Evolutionary conservation across 64 coral and sea anemone genomes (phyloP).

Genomic region (Trachythela sp.): DNA sequence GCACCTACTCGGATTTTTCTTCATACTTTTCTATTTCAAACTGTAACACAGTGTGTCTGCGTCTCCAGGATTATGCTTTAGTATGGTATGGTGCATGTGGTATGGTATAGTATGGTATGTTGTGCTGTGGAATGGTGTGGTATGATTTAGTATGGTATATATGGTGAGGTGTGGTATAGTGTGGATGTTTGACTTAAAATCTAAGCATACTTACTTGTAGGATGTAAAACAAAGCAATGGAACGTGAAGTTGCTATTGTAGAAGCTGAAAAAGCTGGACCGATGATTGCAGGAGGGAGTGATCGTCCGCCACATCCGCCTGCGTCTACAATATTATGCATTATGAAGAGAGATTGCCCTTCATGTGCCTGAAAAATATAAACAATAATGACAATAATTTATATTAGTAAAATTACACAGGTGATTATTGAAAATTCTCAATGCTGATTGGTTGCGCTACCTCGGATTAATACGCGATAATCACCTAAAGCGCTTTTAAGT

Average conservation of each 20-base stretch:
- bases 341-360: neutral
- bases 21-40: neutral
- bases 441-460: too few relatives aligned
- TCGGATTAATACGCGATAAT: too few relatives aligned
- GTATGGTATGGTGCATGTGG: neutral
- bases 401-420: too few relatives aligned
- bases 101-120: too few relatives aligned
- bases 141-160: neutral
- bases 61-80: neutral
- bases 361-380: neutral
- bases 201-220: too few relatives aligned
- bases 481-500: too few relatives aligned
- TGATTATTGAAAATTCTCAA: too few relatives aligned
- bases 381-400: too few relatives aligned
- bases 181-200: too few relatives aligned
- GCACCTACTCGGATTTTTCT: neutral
- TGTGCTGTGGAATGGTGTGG: neutral
- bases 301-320: neutral
- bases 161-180: too few relatives aligned
- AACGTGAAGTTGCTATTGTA: neutral
- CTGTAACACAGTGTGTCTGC: too few relatives aligned
- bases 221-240: neutral
- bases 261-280: neutral
- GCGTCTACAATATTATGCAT: neutral
- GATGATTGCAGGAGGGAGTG: neutral